These are phyloP conservation scores for Spondyliosoma cantharus DNA, from an alignment of 2,797 vertebrate species.

Conservation along the genomic window DNA sequence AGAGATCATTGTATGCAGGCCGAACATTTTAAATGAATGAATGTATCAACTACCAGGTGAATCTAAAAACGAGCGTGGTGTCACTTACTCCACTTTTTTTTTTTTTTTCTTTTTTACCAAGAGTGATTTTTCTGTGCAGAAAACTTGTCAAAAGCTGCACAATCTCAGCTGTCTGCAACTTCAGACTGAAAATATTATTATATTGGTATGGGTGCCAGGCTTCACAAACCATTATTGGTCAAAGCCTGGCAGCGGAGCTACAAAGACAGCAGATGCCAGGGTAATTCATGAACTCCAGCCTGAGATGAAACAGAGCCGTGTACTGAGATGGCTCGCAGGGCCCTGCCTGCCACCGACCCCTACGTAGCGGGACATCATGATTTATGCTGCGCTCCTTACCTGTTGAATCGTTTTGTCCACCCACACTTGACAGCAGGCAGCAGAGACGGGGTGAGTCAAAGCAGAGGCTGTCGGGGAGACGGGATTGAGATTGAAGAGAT, in stretches of 20 bases:
- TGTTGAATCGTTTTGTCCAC: conserved; percentile 40
- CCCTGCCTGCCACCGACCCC: conserved; percentile 20
- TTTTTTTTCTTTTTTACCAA: neutral
- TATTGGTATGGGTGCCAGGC: conserved; percentile 27
- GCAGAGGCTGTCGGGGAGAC: conserved; percentile 17
- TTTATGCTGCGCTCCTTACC: conserved; percentile 49
- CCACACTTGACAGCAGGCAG: conserved; percentile 36
- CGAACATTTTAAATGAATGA: neutral
- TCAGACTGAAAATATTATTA: conserved; percentile 17
- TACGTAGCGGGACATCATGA: conserved; percentile 36
- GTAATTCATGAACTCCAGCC: conserved; percentile 25
- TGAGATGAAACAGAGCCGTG: conserved; percentile 51
- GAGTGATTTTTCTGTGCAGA: neutral
- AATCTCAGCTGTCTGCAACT: conserved; percentile 25
- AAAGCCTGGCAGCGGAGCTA: conserved; percentile 26
- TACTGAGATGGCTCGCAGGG: conserved; percentile 24
- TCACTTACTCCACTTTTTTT: neutral
- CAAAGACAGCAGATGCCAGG: conserved; percentile 46
- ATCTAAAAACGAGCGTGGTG: neutral
- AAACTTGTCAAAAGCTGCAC: conserved; percentile 24
- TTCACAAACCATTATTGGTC: conserved; percentile 25
- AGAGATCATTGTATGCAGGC: too few relatives aligned
- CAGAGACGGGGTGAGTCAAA: conserved; percentile 5
- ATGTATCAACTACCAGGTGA: neutral
- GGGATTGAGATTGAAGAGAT: conserved; percentile 44